Base-by-base conservation (phyloP, 2,113 vertebrate genomes). In the Fregetta grallaria region DNA sequence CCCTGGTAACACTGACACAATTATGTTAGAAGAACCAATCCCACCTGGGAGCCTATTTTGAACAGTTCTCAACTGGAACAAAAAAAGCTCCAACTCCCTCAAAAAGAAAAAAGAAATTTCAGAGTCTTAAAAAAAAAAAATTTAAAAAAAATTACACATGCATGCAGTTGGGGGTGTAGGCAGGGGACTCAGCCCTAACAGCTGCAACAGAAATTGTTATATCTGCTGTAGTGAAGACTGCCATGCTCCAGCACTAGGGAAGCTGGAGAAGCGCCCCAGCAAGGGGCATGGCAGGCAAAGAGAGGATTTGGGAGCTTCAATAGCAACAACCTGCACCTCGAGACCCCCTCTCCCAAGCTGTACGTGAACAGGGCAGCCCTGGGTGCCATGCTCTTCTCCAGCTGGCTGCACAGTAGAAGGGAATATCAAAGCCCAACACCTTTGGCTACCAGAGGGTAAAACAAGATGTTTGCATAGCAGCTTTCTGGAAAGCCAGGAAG, bases 1-100 rank as follows among this genome's bases (percentile, higher is more conserved):
- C 83, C 88, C 67, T 23, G 73, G 53, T 89, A 96, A 96, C 81
- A 91, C 66, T 55, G 77, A 85, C 67, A 95, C 21, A 52, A 53
- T 91, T 76, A 88, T 3, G 4, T 76, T 34, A 86, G 50, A 88
- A 72, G 53, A 80, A 55, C 42, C 56, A 72, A 6, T 49, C 66
- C 53, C 78, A 83, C 82, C 82, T 47, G 38, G 40, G 15, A 73
- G 20, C 23, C 50, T 94, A 68, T 76, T 95, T 26, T 66, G 29
- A 92, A 85, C 77, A 72, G 32, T 47, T 89, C 66, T 81, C 65
- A 87, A 55, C 10, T 22, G 23, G 30, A 91, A 92, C 3, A 53
- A 83, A 62, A 62, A 90, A 47, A 77, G 27, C 76, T 87, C 27
- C 40, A 56, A 50, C 11, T 63, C 70, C 52, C 42, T 85, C 36